Evolutionary conservation across 2,888 invertebrate species (phyloP), one percentile per base, ranked within the genome.

Genomic region (Heliothis peltigera): DNA sequence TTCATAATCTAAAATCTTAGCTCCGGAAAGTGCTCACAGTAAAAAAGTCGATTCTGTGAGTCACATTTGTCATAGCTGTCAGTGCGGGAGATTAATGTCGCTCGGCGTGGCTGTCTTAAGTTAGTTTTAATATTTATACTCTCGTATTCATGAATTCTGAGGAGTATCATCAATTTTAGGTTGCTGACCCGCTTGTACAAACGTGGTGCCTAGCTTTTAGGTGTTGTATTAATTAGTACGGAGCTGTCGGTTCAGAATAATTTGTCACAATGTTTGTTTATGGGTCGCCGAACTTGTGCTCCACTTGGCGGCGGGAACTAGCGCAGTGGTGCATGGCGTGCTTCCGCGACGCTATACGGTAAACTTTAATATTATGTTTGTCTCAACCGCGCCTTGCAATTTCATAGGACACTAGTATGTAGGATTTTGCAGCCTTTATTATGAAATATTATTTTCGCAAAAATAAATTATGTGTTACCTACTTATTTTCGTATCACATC

Each of bases 51-150:
- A 75, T 66, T 69, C 48, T 22, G 44, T 61, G 62, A 63, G 76
- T 49, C 67, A 66, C 79, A 81, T 79, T 79, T 79, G 79, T 79
- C 79, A 79, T 66, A 51, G 61, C 73, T 64, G 79, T 79, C 79
- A 67, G 60, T 65, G 49, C 4, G 2, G 21, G 62, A 79, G 79
- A 79, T 79, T 73, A 79, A 79, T 81, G 77, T 46, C 39, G 28
- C 35, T 61, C 21, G 28, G 53, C 35, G 42, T 21, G 48, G 53
- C 58, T 44, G 43, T 47, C 58, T 53, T 52, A 54, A 64, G 62
- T 67, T 79, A 81, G 72, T 79, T 81, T 72, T 67, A 68, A 75
- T 75, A 75, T 72, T 68, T 77, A 78, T 77, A 63, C 35, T 77
- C 74, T 47, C 44, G 56, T 43, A 70, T 70, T 75, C 78, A 78